These are phyloP conservation scores for Pyrrhosoma nymphula DNA, from an alignment of 2,888 invertebrate genomes.

Conservation along the genomic window DNA sequence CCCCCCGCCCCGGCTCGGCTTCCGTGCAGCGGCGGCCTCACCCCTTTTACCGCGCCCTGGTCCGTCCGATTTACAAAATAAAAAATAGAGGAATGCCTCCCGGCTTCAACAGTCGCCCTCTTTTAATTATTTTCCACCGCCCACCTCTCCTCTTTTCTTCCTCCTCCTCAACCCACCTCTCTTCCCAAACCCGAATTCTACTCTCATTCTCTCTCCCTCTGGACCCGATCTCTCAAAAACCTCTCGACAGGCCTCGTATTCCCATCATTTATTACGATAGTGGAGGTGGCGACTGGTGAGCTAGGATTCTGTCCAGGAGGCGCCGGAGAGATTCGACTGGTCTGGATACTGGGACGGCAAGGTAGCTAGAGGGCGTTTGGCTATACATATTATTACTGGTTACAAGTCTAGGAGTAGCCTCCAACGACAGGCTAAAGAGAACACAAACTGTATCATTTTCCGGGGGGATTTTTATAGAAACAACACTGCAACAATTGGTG, in stretches of 20 bases:
- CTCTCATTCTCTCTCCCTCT: neutral
- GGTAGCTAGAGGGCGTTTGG: too few species aligned
- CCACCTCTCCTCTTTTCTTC: neutral
- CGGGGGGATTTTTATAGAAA: too few species aligned
- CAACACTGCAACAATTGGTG: too few species aligned
- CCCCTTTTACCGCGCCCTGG: neutral
- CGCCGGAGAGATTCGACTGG: neutral
- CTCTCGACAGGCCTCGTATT: neutral
- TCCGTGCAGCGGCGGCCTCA: slow-evolving; percentile 43
- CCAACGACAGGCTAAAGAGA: too few species aligned
- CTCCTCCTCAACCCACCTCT: neutral
- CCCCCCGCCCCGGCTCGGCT: neutral
- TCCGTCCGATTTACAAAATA: slow-evolving; percentile 21
- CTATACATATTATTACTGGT: too few species aligned
- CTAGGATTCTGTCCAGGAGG: neutral
- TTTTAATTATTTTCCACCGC: neutral
- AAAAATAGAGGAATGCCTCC: neutral
- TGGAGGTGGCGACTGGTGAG: neutral
- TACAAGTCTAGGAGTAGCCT: too few species aligned
- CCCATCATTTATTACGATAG: neutral
- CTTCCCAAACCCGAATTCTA: neutral
- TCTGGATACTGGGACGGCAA: neutral
- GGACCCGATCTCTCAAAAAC: neutral
- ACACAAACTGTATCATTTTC: too few species aligned
- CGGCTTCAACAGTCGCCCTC: slow-evolving; percentile 37